Conservation (phyloP, 2,888 invertebrate species). For the Cataglyphis cursor region DNA sequence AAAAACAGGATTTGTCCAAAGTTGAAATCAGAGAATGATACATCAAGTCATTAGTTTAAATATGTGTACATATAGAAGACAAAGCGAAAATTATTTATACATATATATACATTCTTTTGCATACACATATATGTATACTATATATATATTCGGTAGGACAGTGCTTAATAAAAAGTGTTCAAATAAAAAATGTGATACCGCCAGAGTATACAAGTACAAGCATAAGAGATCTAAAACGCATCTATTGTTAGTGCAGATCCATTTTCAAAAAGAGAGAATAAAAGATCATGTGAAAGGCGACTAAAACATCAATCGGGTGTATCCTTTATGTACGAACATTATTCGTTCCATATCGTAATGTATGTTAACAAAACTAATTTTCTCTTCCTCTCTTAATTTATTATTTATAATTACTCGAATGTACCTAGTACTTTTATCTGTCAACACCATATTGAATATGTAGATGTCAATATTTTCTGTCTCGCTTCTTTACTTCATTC, state of each 20-base stretch:
- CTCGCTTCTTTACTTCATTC: conserved; percentile 52
- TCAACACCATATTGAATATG: conserved; percentile 56
- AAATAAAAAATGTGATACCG: not conserved
- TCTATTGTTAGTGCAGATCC: conserved; percentile 1
- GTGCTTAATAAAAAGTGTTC: not conserved
- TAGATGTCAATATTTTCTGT: conserved; percentile 22
- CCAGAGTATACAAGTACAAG: not conserved
- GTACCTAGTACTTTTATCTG: conserved; percentile 54
- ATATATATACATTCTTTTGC: too few species aligned
- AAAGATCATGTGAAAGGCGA: conserved; percentile 59
- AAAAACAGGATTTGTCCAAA: too few species aligned
- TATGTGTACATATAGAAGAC: too few species aligned
- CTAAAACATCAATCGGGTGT: conserved; percentile 57
- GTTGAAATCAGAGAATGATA: too few species aligned
- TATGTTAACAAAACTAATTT: conserved; percentile 74
- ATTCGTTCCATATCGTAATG: conserved; percentile 65
- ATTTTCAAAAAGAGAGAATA: conserved; percentile 54
- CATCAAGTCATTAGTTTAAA: too few species aligned
- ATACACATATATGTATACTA: too few species aligned
- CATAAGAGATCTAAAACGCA: not conserved
- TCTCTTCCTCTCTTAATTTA: conserved; percentile 49
- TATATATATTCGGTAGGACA: not conserved
- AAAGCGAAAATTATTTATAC: too few species aligned
- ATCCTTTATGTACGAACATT: conserved; percentile 70
- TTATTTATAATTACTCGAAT: conserved; percentile 19